These are phyloP conservation scores for Sylvia borin DNA, from an alignment of 2,797 vertebrate genomes.

Conservation along the genomic window DNA sequence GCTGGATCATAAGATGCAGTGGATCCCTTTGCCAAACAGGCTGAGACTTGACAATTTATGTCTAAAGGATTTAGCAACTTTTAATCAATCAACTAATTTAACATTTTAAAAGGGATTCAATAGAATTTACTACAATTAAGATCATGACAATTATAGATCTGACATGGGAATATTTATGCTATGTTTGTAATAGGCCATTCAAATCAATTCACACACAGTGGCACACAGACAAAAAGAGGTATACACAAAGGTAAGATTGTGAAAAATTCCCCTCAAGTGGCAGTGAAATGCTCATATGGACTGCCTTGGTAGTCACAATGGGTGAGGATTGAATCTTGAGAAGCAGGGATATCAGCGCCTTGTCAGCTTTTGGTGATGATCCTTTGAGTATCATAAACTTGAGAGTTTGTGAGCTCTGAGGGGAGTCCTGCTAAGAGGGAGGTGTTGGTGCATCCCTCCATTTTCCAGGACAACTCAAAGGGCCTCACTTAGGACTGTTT, in stretches of 20 bases:
- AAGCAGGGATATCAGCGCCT: background rate
- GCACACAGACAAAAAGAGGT: background rate
- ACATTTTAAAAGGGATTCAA: background rate
- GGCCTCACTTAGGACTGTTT: background rate
- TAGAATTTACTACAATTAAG: background rate
- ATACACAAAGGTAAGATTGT: background rate
- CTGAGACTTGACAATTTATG: background rate
- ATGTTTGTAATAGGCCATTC: background rate
- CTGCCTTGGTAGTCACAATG: background rate
- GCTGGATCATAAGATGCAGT: background rate
- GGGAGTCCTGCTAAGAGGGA: background rate
- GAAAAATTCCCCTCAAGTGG: background rate
- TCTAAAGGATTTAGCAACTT: background rate
- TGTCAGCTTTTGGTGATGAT: background rate
- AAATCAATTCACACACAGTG: background rate
- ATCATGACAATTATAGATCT: background rate
- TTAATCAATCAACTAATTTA: background rate
- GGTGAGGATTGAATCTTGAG: background rate
- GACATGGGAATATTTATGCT: background rate
- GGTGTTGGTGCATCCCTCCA: rapidly evolving
- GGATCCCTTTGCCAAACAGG: background rate
- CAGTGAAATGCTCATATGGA: background rate
- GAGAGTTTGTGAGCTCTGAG: background rate
- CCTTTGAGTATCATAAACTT: background rate
- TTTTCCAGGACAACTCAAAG: background rate